These are phyloP conservation scores for Trachops cirrhosus DNA, from an alignment of 2,797 vertebrate species.

Conservation along the genomic window DNA sequence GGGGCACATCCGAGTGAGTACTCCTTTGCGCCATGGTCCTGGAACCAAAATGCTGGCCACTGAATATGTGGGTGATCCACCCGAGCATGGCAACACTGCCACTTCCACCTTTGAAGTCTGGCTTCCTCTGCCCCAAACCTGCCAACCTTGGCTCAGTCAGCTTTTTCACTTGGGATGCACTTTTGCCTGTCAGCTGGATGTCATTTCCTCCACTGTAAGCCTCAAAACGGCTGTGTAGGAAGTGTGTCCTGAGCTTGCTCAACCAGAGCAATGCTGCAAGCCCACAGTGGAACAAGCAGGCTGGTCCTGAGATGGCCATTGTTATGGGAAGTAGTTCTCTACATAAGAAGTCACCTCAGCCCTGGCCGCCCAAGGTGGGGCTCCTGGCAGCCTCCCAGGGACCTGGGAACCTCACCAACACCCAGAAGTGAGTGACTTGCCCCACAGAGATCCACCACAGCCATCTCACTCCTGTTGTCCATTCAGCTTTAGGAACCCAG, in stretches of 20 bases:
- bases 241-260: not conserved
- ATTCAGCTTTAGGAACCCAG: not conserved
- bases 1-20: not conserved
- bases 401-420: not conserved
- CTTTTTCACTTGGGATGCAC: not conserved
- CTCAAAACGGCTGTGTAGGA: not conserved
- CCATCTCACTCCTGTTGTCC: not conserved
- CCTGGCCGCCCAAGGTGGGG: not conserved
- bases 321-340: not conserved
- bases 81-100: not conserved
- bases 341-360: not conserved
- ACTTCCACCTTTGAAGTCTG: not conserved
- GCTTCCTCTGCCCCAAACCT: not conserved
- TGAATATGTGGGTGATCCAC: not conserved
- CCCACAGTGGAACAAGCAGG: not conserved
- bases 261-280: not conserved
- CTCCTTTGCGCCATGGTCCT: not conserved
- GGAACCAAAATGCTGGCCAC: not conserved
- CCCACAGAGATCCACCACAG: not conserved
- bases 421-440: not conserved
- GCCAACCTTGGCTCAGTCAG: not conserved
- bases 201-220: not conserved
- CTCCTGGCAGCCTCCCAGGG: not conserved
- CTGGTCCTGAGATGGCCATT: not conserved
- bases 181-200: not conserved